Evolutionary conservation across 1,140 invertebrate genomes (phyloP), one percentile per base, ranked within the genome.

Genomic region (Achatina immaculata): DNA sequence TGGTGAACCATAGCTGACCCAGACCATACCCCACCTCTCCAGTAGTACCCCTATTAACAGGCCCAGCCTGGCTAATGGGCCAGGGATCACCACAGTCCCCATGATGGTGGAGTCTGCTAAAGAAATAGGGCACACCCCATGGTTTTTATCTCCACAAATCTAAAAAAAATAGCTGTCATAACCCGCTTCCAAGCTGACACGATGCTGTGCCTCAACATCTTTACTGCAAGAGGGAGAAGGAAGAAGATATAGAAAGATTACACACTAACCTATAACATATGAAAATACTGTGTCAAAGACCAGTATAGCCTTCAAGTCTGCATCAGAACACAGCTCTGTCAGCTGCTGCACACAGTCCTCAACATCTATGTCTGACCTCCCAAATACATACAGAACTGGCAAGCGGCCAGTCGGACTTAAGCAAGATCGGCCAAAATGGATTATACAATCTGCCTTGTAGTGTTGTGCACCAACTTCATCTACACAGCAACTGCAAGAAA

Each of bases 371-470:
- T 31, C 9, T 7, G 77, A 69, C 36, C 38, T 79, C 24, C 91
- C 91, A 89, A 93, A 93, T 14, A 94, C 92, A 86, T 95, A 95
- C 40, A 89, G 66, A 24, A 90, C 88, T 55, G 90, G 88, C 68
- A 98, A 89, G 72, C 93, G 88, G 45, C 92, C 92, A 0, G 94
- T 93, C 19, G 94, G 94, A 76, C 95, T 95, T 48, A 98, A 94
- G 91, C 97, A 99, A 6, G 95, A 93, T 85, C 95, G 94, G 0
- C 97, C 97, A 93, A 96, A 99, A 91, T 99, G 97, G 83, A 99
- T 94, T 16, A 98, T 92, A 72, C 94, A 94, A 92, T 98, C 95
- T 0, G 95, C 95, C n/a, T 95, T 93, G 62, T 92, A 90, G 91
- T 98, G 97, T 89, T 95, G 94, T 7, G 96, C 96, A 58, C 96